phyloP scores from a whole-genome alignment of 2,888 invertebrate genomes.

The Athalia rosae region DNA sequence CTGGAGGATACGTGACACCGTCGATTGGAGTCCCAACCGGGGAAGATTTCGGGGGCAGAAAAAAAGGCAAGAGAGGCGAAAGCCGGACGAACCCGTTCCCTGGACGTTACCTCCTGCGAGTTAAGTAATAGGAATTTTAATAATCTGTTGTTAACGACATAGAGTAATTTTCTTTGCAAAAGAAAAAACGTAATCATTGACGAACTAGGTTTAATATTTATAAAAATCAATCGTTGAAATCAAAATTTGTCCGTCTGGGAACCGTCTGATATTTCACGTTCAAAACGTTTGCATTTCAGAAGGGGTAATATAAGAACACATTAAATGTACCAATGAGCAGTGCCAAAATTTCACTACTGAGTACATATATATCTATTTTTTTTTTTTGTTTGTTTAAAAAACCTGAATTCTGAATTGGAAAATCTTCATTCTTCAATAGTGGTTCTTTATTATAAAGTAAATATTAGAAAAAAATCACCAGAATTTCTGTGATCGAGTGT shows the following conservation, averaged over 20 bases:
- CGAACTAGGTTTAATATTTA: constrained; percentile 4
- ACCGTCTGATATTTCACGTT: neutral
- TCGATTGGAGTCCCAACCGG: constrained; percentile 66
- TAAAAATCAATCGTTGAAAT: constrained; percentile 27
- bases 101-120: constrained; percentile 64
- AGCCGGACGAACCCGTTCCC: constrained; percentile 61
- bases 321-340: constrained; percentile 1
- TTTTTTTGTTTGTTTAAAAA: neutral
- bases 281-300: neutral
- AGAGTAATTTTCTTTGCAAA: neutral
- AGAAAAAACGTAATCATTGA: neutral
- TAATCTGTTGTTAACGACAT: neutral
- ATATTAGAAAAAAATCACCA: no score
- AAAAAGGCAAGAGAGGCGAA: constrained; percentile 65
- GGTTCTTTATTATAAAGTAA: constrained; percentile 7
- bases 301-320: neutral
- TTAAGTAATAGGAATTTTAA: constrained; percentile 23
- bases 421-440: constrained; percentile 23
- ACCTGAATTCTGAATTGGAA: constrained; percentile 6
- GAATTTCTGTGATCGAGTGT: neutral
- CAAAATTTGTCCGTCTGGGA: constrained; percentile 17
- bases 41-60: constrained; percentile 59
- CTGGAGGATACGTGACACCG: constrained; percentile 55
- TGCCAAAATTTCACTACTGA: constrained; percentile 33
- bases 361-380: neutral